Evolutionary conservation across 1,140 invertebrate genomes (phyloP).

Genomic region (Drosophila grimshawi): DNA sequence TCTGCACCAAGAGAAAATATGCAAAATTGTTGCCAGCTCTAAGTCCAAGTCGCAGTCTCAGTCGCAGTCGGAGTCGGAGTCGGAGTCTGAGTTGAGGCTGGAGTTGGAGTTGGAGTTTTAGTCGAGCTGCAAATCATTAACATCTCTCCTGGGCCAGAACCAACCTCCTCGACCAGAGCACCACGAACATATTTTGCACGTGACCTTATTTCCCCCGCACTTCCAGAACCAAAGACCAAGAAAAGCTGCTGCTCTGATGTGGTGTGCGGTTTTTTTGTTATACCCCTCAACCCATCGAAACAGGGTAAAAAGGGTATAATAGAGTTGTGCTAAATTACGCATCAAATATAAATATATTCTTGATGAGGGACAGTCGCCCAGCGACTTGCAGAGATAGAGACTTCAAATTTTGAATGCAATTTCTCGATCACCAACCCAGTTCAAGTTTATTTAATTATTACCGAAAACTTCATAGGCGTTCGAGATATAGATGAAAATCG

Average conservation of each 20-base stretch:
- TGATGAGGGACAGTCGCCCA: too few relatives aligned
- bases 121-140: conserved; percentile 77
- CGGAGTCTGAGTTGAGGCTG: not conserved
- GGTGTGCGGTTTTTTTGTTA: too few relatives aligned
- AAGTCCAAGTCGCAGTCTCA: conserved; percentile 17
- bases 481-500: too few relatives aligned
- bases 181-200: conserved; percentile 81
- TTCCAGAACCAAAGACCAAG: conserved; percentile 53
- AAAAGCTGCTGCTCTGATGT: not conserved
- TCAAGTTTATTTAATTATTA: too few relatives aligned
- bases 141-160: conserved; percentile 57
- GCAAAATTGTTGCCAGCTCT: conserved; percentile 68
- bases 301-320: too few relatives aligned
- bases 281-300: too few relatives aligned
- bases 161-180: conserved; percentile 54
- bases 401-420: too few relatives aligned
- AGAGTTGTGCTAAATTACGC: too few relatives aligned
- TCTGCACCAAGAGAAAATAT: conserved; percentile 71
- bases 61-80: not conserved
- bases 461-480: too few relatives aligned
- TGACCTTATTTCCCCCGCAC: conserved; percentile 82
- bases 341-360: too few relatives aligned
- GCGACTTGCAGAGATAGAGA: too few relatives aligned
- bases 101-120: conserved; percentile 2
- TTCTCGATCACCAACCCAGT: too few relatives aligned